phyloP scores from a whole-genome alignment of 2,888 invertebrate genomes.

The Dione juno region DNA sequence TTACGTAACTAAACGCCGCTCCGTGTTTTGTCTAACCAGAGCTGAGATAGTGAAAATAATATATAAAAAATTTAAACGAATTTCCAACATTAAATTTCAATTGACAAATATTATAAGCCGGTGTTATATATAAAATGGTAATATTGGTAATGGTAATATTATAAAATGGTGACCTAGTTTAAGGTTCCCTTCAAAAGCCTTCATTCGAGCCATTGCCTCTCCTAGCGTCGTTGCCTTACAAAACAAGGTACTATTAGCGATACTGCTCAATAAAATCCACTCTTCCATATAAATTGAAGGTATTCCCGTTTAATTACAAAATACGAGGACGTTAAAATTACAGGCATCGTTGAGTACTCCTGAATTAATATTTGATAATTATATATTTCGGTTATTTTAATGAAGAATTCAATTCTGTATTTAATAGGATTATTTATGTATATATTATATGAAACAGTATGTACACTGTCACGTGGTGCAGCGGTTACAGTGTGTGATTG shows the following conservation, averaged over 20 bases:
- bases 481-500: too few species aligned
- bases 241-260: conserved; percentile 19
- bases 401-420: background rate
- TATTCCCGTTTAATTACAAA: conserved; percentile 27
- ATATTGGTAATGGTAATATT: background rate
- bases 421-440: too few species aligned
- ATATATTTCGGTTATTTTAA: conserved; percentile 11
- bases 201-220: conserved; percentile 23
- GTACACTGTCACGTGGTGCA: too few species aligned
- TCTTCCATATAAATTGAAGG: conserved; percentile 31
- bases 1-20: too few species aligned
- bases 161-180: conserved; percentile 20
- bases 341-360: background rate
- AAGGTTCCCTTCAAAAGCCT: conserved; percentile 2
- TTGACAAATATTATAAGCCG: too few species aligned
- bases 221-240: conserved; percentile 19
- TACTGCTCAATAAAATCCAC: conserved; percentile 29
- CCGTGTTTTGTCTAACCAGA: too few species aligned
- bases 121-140: too few species aligned
- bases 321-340: conserved; percentile 18
- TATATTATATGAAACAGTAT: too few species aligned
- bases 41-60: too few species aligned
- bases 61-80: too few species aligned
- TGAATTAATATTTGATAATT: conserved; percentile 15
- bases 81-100: too few species aligned